Conservation (phyloP, 2,113 vertebrate species). For the Mola mola region DNA sequence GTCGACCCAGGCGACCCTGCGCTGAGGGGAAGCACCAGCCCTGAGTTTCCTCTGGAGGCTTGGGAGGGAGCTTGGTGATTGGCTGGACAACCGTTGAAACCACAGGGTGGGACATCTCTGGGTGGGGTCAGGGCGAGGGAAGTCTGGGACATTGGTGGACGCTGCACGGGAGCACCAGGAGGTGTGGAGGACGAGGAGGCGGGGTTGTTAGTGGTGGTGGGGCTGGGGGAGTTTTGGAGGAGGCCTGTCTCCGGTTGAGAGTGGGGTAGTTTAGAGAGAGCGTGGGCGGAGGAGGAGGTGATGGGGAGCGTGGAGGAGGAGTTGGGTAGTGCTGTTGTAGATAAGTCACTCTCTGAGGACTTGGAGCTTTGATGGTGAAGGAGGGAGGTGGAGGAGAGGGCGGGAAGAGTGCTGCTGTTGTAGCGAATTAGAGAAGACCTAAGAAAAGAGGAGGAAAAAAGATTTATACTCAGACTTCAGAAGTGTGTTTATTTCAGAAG, state of each 20-base stretch:
- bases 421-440: constrained; percentile 78
- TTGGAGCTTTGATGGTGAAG: constrained; percentile 70
- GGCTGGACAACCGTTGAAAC: constrained; percentile 74
- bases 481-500: no score
- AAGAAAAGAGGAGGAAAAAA: constrained; percentile 34
- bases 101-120: constrained; percentile 69
- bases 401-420: constrained; percentile 76
- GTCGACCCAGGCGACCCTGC: constrained; percentile 13
- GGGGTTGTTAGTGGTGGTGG: constrained; percentile 1
- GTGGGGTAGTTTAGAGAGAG: constrained; percentile 47
- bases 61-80: constrained; percentile 56
- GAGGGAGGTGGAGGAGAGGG: constrained; percentile 60
- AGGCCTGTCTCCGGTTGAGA: constrained; percentile 59
- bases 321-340: constrained; percentile 67
- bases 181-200: constrained; percentile 34
- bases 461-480: no score
- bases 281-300: constrained; percentile 49
- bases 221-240: constrained; percentile 35
- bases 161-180: constrained; percentile 45
- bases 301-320: constrained; percentile 57
- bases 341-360: constrained; percentile 77
- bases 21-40: constrained; percentile 33
- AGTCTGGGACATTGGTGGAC: constrained; percentile 56
- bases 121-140: constrained; percentile 21
- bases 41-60: constrained; percentile 43